Percentiles rank a stretch among this genome's conserved stretches.
These are phyloP conservation scores for Brenthis hecate DNA, from an alignment of 2,888 invertebrate genomes.

Conservation along the genomic window DNA sequence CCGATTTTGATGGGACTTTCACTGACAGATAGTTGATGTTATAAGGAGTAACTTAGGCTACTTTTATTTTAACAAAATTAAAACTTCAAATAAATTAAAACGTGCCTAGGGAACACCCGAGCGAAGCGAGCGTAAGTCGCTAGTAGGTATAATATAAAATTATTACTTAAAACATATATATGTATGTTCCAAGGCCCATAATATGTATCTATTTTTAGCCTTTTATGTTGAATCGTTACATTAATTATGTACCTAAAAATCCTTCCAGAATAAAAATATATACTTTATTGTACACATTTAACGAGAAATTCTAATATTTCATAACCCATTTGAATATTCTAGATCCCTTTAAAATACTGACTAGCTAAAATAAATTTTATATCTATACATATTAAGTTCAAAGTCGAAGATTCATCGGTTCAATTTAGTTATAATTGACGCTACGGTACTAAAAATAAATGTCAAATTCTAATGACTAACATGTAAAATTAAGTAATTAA, in stretches of 20 bases:
- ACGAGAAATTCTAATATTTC: slow-evolving; percentile 25
- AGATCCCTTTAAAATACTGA: neutral
- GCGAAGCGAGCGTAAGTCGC: no score
- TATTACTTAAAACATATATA: no score
- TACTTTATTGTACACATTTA: slow-evolving; percentile 23
- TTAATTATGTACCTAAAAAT: neutral
- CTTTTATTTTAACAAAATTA: no score
- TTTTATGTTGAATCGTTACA: neutral
- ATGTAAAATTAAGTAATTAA: neutral
- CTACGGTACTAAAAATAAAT: neutral
- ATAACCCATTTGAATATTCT: slow-evolving; percentile 19
- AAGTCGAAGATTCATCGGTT: no score
- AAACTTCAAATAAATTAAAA: no score
- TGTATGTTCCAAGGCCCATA: neutral
- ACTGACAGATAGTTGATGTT: no score
- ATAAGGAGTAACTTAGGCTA: no score
- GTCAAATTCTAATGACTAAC: neutral
- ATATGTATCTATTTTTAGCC: neutral
- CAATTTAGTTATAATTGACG: no score
- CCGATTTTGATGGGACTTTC: no score
- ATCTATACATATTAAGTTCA: neutral
- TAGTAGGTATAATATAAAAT: no score
- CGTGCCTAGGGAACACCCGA: no score
- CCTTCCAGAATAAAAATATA: slow-evolving; percentile 6
- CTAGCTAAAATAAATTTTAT: neutral